Evolutionary conservation across 2,113 vertebrate species (phyloP), one percentile per base, ranked within the genome.

Genomic region (Ibidorhyncha struthersii): DNA sequence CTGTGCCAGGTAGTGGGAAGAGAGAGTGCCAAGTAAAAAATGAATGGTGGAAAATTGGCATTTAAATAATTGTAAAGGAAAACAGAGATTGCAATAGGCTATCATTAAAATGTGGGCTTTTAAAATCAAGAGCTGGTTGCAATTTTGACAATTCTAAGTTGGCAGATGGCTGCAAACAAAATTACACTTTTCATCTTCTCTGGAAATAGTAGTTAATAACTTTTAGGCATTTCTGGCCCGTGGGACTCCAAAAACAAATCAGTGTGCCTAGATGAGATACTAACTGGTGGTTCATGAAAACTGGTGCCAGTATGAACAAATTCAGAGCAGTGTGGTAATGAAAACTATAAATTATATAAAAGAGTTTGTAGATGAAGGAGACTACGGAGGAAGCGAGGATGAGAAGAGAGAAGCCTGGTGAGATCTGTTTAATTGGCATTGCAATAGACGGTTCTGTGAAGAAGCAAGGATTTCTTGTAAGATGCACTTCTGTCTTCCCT

Each of bases 141-240:
- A 93, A 52, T 97, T 94, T 93, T 81, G 65, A 86, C 67, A 93
- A 82, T 95, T 92, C 69, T 71, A 67, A 86, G 59, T 90, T 97
- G 95, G 89, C 88, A 97, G 76, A 72, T 95, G 72, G 8, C 40
- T 93, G 89, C 55, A 90, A 91, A 74, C 29, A 83, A 94, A 95
- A 97, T 96, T 96, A 93, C 36, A 43, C 47, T 95, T 93, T 95
- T 90, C 88, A 67, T 95, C 67, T 86, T 70, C 38, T 86, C 63
- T 96, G 93, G 90, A 96, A 90, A 90, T 62, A 66, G 45, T 61
- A 72, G 62, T 85, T 94, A 94, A 89, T 95, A 95, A 94, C 92
- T 86, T 74, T 38, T 23, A 81, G 88, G 76, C 53, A 77, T 95
- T 95, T 93, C 61, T 95, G 74, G 78, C 71, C 45, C 10, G 5